Evolutionary conservation across 1,140 invertebrate species (phyloP).

Genomic region (Dendrolimus punctatus): DNA sequence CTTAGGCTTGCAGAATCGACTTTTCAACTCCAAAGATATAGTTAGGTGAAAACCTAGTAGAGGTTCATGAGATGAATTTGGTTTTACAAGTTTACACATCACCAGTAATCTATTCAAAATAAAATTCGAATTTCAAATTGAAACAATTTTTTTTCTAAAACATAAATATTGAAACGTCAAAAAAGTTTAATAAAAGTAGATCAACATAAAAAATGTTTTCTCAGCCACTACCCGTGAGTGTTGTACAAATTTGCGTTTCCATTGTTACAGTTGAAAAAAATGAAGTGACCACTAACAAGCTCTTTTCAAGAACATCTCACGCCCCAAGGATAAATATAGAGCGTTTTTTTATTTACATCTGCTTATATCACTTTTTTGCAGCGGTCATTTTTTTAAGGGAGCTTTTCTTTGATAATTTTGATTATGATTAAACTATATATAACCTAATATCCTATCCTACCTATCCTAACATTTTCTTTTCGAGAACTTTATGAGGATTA

Average conservation of each 20-base stretch:
- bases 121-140: no score
- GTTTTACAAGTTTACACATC: no score
- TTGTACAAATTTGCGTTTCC: conserved; percentile 41
- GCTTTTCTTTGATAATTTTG: no score
- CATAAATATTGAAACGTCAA: conserved; percentile 35
- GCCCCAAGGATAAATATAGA: conserved; percentile 20
- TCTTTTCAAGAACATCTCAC: conserved; percentile 38
- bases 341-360: conserved; percentile 4
- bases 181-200: background rate
- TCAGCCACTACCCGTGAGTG: conserved; percentile 36
- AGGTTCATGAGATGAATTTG: no score
- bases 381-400: background rate
- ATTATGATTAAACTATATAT: no score
- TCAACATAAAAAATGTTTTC: conserved; percentile 37
- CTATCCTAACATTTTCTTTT: no score
- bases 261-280: conserved; percentile 30
- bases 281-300: conserved; percentile 50
- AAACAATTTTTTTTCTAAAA: background rate
- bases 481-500: no score
- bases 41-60: no score
- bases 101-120: no score
- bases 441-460: no score
- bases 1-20: no score
- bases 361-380: conserved; percentile 2
- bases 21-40: no score